Evolutionary conservation across 2,797 vertebrate genomes (phyloP).

Genomic region (Mico argentatus): DNA sequence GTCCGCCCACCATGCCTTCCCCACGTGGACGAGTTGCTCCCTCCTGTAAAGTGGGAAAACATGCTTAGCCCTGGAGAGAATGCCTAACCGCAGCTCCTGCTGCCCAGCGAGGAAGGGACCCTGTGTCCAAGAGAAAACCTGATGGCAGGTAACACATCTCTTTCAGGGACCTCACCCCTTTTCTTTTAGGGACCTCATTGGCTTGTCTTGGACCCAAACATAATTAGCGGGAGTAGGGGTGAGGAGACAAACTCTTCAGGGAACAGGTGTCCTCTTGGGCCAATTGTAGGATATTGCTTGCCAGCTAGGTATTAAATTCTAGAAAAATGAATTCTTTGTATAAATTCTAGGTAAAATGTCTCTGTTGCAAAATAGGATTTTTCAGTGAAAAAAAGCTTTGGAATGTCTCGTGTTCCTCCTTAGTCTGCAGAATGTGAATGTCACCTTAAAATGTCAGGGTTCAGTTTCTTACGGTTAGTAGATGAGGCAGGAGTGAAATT

Average conservation of each 20-base stretch:
- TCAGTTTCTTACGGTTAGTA: neutral
- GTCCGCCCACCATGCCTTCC: neutral
- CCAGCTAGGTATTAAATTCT: neutral
- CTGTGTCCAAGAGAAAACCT: no score
- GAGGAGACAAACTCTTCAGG: neutral
- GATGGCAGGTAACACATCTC: fast-evolving
- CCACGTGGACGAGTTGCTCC: fast-evolving
- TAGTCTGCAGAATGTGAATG: neutral
- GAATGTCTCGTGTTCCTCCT: neutral
- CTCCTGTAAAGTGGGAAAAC: fast-evolving
- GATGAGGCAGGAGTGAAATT: neutral
- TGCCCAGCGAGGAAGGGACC: fast-evolving
- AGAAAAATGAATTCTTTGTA: neutral
- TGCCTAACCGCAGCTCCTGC: fast-evolving
- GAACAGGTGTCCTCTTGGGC: neutral
- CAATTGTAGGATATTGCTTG: neutral
- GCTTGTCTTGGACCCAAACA: no score
- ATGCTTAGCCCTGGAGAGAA: no score
- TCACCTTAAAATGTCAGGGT: neutral
- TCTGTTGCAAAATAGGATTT: neutral
- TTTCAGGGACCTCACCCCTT: neutral
- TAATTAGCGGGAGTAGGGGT: fast-evolving
- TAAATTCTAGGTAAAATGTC: neutral
- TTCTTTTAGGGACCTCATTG: neutral
- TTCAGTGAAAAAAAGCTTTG: neutral